Percentiles rank a stretch among this genome's conserved stretches.
These are phyloP conservation scores for Lepidonotus clava DNA, from an alignment of 2,888 invertebrate genomes.

Conservation along the genomic window DNA sequence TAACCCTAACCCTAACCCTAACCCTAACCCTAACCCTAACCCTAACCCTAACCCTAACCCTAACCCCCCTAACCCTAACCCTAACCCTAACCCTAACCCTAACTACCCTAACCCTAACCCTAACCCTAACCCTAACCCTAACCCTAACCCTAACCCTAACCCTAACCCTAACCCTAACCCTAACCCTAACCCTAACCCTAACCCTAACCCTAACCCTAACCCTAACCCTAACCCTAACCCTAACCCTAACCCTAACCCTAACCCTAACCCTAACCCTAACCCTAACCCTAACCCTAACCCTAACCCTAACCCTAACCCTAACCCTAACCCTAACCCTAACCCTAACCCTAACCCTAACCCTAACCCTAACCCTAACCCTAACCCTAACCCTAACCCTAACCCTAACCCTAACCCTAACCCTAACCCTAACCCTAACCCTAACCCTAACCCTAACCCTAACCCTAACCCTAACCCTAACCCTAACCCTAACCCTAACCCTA, in stretches of 20 bases:
- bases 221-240: conserved; percentile 60
- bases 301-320: conserved; percentile 56
- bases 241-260: conserved; percentile 43
- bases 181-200: conserved; percentile 58
- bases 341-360: conserved; percentile 56
- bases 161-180: conserved; percentile 60
- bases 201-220: conserved; percentile 57
- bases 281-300: conserved; percentile 57
- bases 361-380: conserved; percentile 55
- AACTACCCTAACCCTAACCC: conserved; percentile 60
- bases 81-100: conserved; percentile 59
- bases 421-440: conserved; percentile 56
- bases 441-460: conserved; percentile 59
- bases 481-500: conserved; percentile 59
- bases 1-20: conserved; percentile 61
- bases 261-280: conserved; percentile 56
- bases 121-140: conserved; percentile 60
- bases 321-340: conserved; percentile 56
- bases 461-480: conserved; percentile 62
- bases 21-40: conserved; percentile 62
- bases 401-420: conserved; percentile 52
- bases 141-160: conserved; percentile 60
- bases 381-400: conserved; percentile 60
- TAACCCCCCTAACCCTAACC: conserved; percentile 63
- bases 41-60: conserved; percentile 62